These are phyloP conservation scores for Drosophila simulans DNA, from an alignment of 1,140 invertebrate genomes.

Conservation along the genomic window DNA sequence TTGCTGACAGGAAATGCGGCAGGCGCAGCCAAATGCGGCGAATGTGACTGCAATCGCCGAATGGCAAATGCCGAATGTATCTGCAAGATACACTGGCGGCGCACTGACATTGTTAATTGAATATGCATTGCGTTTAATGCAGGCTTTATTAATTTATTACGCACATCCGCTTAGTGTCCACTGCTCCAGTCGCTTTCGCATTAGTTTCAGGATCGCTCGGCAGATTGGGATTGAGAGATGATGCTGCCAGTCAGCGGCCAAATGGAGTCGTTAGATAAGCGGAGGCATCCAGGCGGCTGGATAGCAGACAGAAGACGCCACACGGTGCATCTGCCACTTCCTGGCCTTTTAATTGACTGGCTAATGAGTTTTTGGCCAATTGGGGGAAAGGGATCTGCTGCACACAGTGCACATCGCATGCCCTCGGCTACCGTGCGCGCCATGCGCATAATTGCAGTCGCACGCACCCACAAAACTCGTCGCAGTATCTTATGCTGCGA, in stretches of 20 bases:
- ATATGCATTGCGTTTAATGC: constrained; percentile 79
- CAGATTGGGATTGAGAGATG: constrained; percentile 32
- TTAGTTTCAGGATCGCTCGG: constrained; percentile 22
- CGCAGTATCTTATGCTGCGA: constrained; percentile 18
- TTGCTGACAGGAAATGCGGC: constrained; percentile 70
- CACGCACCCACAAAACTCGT: constrained; percentile 74
- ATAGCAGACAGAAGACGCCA: constrained; percentile 8
- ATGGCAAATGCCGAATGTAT: constrained; percentile 60
- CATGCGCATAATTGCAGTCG: constrained; percentile 66
- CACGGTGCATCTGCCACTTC: constrained; percentile 59
- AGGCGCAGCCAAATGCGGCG: constrained; percentile 54
- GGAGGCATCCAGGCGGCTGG: constrained; percentile 18
- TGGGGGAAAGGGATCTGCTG: constrained; percentile 17
- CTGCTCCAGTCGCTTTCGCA: constrained; percentile 16
- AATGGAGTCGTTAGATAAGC: constrained; percentile 79
- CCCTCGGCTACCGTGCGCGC: constrained; percentile 30
- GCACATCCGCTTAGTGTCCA: constrained; percentile 77
- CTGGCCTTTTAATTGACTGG: constrained; percentile 78
- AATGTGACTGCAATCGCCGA: constrained; percentile 39
- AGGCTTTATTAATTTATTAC: constrained; percentile 84
- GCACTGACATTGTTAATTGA: constrained; percentile 80
- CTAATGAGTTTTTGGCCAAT: constrained; percentile 57
- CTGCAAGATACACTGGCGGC: constrained; percentile 41
- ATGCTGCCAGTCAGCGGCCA: constrained; percentile 38
- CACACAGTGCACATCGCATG: not conserved